Percentiles rank a stretch among this genome's conserved stretches.
These are phyloP conservation scores for Moxostoma hubbsi DNA, from an alignment of 2,797 vertebrate species.

Conservation along the genomic window DNA sequence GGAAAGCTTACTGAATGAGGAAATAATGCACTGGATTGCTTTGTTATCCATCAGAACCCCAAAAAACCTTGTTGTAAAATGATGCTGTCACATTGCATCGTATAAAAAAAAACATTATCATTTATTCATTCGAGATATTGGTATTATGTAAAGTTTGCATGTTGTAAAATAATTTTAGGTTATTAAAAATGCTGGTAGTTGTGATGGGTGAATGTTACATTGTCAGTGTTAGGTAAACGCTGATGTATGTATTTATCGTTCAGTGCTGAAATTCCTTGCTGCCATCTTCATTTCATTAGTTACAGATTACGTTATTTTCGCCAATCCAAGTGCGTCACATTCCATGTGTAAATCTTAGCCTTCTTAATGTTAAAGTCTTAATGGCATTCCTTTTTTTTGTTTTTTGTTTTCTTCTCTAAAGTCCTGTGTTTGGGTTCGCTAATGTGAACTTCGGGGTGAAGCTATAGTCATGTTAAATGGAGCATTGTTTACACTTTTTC, in stretches of 20 bases:
- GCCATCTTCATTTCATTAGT: constrained; percentile 44
- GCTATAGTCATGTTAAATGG: constrained; percentile 68
- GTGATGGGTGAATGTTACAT: constrained; percentile 48
- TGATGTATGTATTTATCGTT: constrained; percentile 38
- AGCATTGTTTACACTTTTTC: constrained; percentile 73
- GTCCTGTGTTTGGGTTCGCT: constrained; percentile 71
- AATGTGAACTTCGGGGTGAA: constrained; percentile 63
- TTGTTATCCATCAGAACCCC: constrained; percentile 23
- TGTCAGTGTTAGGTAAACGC: constrained; percentile 42
- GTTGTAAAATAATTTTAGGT: constrained; percentile 25
- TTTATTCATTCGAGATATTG: constrained; percentile 25
- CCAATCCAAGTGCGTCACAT: constrained; percentile 72
- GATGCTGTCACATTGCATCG: background rate
- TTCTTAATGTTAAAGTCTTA: constrained; percentile 75
- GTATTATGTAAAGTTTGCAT: constrained; percentile 38
- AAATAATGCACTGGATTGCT: constrained; percentile 53
- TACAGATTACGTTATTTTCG: constrained; percentile 16
- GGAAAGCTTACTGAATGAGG: constrained; percentile 65
- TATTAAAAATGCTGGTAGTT: constrained; percentile 39
- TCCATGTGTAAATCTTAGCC: constrained; percentile 69
- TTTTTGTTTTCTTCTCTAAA: constrained; percentile 66
- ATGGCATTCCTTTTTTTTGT: constrained; percentile 78
- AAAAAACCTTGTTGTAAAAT: constrained; percentile 14
- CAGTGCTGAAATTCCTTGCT: constrained; percentile 38
- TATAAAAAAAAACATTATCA: constrained; percentile 11